Base-by-base conservation (phyloP, 92 coral and sea anemone genomes). In the Epizoanthus ramosus region DNA sequence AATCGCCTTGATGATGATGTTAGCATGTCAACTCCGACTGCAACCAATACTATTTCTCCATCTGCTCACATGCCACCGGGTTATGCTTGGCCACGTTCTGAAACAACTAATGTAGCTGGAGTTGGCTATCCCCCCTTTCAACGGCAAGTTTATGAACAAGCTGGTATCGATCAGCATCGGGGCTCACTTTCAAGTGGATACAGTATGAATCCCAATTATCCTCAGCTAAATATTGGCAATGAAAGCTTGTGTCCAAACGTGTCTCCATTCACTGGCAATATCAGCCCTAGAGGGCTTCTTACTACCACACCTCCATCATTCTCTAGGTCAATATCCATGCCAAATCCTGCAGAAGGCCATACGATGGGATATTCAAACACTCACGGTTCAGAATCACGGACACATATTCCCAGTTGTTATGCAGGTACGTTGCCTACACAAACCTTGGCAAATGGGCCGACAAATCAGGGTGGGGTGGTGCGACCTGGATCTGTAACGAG, bases 1-100 rank as follows among this genome's bases (percentile, higher is more conserved):
- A 89, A 92, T 88, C 92, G 93, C 67, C 87, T 95, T 9, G 98
- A 95, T 82, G 98, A 95, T 41, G 91, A 85, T 23, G 88, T 92
- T 24, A 80, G 88, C 68, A 87, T 89, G 71, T 52, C 85, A 73
- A 84, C 86, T 52, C 83, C 93, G 39, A 61, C 92, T 66, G 85
- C 96, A 37, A 71, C 90, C 58, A 91, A 85, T 28, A 83, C 85
- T 57, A 74, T 86, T 25, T 73, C 93, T 13, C 84, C 93, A 19
- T 91, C 89, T 4, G 52, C 91, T 41, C 88, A 85, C 75, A 74
- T 80, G 54, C 58, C 90, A 8, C 87, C 57, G 19, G 73, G 88
- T 47, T 88, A 79, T 58, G 68, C 85, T 25, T 89, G 95, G 93
- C 68, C 86, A 17, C 85, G 80, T 39, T 35, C 88, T 17, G 93